Evolutionary conservation across 2,797 vertebrate species (phyloP).

Genomic region (Oreochromis grahami): DNA sequence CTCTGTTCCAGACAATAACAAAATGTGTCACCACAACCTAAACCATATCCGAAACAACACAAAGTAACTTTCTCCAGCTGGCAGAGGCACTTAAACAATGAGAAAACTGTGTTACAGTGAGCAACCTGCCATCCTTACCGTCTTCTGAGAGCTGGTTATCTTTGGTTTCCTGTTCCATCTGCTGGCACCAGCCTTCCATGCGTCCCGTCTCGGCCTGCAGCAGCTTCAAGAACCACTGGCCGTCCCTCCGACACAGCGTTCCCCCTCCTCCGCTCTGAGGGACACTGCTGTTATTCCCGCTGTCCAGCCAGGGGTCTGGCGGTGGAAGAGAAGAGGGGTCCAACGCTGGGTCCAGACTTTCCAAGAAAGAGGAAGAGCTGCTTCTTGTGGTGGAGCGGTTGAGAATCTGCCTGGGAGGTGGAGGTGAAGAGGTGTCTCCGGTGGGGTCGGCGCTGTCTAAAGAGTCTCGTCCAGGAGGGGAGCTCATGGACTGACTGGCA

Average conservation of each 20-base stretch:
- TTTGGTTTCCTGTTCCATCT: conserved; percentile 99
- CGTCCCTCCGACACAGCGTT: conserved; percentile 85
- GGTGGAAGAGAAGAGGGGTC: conserved; percentile 95
- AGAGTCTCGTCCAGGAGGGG: conserved; percentile 78
- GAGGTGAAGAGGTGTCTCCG: conserved; percentile 63
- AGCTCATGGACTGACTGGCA: conserved; percentile 83
- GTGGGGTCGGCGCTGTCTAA: conserved; percentile 70
- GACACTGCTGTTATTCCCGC: conserved; percentile 73
- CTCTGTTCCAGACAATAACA: neutral
- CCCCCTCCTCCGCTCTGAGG: conserved; percentile 58
- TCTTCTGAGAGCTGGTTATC: conserved; percentile 97
- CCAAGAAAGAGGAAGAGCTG: conserved; percentile 95
- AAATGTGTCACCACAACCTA: neutral
- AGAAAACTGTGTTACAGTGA: neutral
- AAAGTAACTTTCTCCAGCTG: neutral
- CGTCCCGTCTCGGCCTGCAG: conserved; percentile 95
- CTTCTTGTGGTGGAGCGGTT: conserved; percentile 85
- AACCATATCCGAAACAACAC: neutral
- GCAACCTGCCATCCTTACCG: conserved; percentile 71
- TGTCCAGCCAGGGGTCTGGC: conserved; percentile 96
- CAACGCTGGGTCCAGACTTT: conserved; percentile 91
- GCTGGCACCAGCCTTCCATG: conserved; percentile 97
- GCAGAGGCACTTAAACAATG: neutral
- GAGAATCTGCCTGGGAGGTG: conserved; percentile 81
- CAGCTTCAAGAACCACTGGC: conserved; percentile 97